Conservation (phyloP, 92 coral and sea anemone genomes). For the Chrysogorgia sp. region DNA sequence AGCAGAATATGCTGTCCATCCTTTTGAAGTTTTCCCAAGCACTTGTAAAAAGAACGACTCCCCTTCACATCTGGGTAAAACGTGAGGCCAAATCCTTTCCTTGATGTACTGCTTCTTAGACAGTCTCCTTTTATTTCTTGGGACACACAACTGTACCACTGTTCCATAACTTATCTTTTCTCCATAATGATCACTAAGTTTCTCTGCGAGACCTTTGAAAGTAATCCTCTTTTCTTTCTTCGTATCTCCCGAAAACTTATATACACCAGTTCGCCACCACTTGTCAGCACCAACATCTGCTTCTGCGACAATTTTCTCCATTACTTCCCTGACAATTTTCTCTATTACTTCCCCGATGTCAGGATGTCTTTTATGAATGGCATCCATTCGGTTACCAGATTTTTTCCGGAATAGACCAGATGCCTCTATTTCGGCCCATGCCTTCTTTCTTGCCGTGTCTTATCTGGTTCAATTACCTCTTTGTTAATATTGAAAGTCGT, state of each 20-base stretch:
- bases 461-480: constrained; percentile 11
- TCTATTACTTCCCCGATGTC: constrained; percentile 38
- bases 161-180: constrained; percentile 53
- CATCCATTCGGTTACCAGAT: constrained; percentile 12
- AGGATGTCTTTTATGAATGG: constrained; percentile 21
- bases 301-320: constrained; percentile 30
- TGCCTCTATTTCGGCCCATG: constrained; percentile 23
- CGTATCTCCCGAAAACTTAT: constrained; percentile 44
- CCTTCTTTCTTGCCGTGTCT: constrained; percentile 39
- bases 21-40: constrained; percentile 29
- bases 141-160: constrained; percentile 53
- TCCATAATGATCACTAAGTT: constrained; percentile 36
- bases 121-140: constrained; percentile 20
- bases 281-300: constrained; percentile 47
- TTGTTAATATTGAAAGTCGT: neutral
- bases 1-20: constrained; percentile 42
- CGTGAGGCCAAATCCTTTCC: constrained; percentile 19
- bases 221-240: constrained; percentile 36
- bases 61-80: constrained; percentile 33
- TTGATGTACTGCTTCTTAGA: constrained; percentile 27
- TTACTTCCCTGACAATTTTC: constrained; percentile 25
- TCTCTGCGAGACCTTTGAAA: constrained; percentile 23
- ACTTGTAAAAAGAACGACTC: constrained; percentile 34
- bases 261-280: constrained; percentile 49
- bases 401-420: constrained; percentile 21